These are phyloP conservation scores for Lysiphlebus fabarum DNA, from an alignment of 1,140 invertebrate species.

Conservation along the genomic window DNA sequence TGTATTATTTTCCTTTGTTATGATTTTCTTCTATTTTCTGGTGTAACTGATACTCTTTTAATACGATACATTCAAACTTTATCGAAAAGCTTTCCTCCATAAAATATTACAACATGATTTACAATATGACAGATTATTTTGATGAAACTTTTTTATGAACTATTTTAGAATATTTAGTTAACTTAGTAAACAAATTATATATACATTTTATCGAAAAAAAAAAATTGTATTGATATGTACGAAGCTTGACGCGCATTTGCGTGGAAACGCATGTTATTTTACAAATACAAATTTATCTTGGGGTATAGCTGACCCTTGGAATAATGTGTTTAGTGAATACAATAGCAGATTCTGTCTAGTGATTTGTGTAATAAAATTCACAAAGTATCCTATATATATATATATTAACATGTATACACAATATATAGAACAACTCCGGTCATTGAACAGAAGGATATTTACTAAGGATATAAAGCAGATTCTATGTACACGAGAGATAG, in stretches of 20 bases:
- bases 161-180: too few relatives aligned
- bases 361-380: not conserved
- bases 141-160: too few relatives aligned
- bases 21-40: too few relatives aligned
- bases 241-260: conserved; percentile 37
- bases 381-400: not conserved
- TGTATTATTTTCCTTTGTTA: too few relatives aligned
- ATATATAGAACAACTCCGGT: conserved; percentile 13
- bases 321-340: conserved; percentile 51
- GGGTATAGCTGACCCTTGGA: conserved; percentile 49
- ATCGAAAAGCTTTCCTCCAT: too few relatives aligned
- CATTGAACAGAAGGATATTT: conserved; percentile 32
- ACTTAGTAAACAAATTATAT: conserved; percentile 20
- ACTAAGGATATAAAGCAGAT: conserved; percentile 28
- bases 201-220: too few relatives aligned
- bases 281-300: conserved; percentile 51
- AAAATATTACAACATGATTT: too few relatives aligned
- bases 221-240: conserved; percentile 43
- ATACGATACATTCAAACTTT: too few relatives aligned
- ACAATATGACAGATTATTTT: too few relatives aligned
- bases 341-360: conserved; percentile 34
- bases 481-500: conserved; percentile 4
- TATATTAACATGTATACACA: conserved; percentile 1
- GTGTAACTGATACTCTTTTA: too few relatives aligned
- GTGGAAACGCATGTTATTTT: conserved; percentile 50